A percentile compares a stretch with the other conserved stretches of the same genome.
Evolutionary conservation across 92 coral and sea anemone species (phyloP).

Genomic region (Zoanthus sansibaricus): DNA sequence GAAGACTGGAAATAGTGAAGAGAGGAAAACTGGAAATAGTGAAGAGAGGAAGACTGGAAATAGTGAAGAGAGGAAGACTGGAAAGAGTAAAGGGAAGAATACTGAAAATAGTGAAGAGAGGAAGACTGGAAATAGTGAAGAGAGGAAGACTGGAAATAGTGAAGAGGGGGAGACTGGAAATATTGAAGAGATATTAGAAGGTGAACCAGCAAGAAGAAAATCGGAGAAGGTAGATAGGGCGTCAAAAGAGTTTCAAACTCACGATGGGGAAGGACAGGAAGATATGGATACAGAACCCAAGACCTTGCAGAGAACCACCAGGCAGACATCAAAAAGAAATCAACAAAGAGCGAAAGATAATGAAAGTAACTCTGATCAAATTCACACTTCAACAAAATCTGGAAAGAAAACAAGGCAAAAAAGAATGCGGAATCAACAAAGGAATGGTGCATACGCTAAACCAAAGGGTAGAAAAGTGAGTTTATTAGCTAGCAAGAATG

Average conservation of each 20-base stretch:
- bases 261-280: background rate
- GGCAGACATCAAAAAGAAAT: background rate
- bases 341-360: background rate
- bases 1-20: too few relatives aligned
- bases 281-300: background rate
- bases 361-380: background rate
- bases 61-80: background rate
- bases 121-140: too few relatives aligned
- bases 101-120: too few relatives aligned
- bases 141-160: background rate
- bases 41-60: background rate
- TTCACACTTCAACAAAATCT: too few relatives aligned
- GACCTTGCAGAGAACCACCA: background rate
- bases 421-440: background rate
- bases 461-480: too few relatives aligned
- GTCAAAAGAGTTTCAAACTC: background rate
- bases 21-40: background rate
- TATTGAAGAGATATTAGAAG: background rate
- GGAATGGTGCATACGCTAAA: background rate
- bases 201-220: background rate
- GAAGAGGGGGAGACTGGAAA: background rate
- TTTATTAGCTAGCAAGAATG: too few relatives aligned
- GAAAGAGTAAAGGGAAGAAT: too few relatives aligned
- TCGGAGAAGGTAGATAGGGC: background rate
- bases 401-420: background rate